These are phyloP conservation scores for Hydriomena furcata DNA, from an alignment of 2,888 invertebrate genomes.

Conservation along the genomic window DNA sequence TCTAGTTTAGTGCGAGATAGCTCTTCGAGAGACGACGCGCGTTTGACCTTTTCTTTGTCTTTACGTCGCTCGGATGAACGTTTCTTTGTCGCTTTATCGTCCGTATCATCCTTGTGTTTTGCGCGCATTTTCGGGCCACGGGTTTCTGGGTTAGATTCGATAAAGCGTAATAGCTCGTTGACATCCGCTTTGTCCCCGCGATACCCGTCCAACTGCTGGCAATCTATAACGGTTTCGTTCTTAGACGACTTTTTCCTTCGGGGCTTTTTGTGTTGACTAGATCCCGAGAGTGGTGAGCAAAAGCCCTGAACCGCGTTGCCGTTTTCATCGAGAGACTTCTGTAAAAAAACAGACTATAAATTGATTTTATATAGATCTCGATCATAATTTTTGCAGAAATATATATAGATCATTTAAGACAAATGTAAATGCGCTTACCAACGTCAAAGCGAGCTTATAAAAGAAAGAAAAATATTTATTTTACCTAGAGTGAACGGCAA, in stretches of 20 bases:
- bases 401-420: too few species aligned
- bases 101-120: slow-evolving; percentile 70
- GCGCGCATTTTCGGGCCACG: slow-evolving; percentile 65
- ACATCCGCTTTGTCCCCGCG: slow-evolving; percentile 88
- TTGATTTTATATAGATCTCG: slow-evolving; percentile 25
- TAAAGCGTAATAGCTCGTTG: slow-evolving; percentile 90
- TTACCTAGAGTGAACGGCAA: slow-evolving; percentile 15
- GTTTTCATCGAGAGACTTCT: slow-evolving; percentile 91
- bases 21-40: slow-evolving; percentile 92
- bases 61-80: slow-evolving; percentile 77
- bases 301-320: slow-evolving; percentile 88
- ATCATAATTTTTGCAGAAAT: too few species aligned
- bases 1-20: slow-evolving; percentile 90
- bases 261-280: slow-evolving; percentile 81
- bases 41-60: slow-evolving; percentile 81
- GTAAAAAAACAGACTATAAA: slow-evolving; percentile 54
- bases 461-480: slow-evolving; percentile 15
- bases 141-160: slow-evolving; percentile 85
- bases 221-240: slow-evolving; percentile 83
- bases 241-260: slow-evolving; percentile 84
- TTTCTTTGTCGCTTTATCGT: slow-evolving; percentile 76
- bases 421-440: slow-evolving; percentile 10
- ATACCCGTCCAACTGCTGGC: slow-evolving; percentile 89
- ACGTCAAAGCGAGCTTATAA: slow-evolving; percentile 19
- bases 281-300: slow-evolving; percentile 73